Evolutionary conservation across 2,797 vertebrate species (phyloP).

Genomic region (Lutjanus argentimaculatus): DNA sequence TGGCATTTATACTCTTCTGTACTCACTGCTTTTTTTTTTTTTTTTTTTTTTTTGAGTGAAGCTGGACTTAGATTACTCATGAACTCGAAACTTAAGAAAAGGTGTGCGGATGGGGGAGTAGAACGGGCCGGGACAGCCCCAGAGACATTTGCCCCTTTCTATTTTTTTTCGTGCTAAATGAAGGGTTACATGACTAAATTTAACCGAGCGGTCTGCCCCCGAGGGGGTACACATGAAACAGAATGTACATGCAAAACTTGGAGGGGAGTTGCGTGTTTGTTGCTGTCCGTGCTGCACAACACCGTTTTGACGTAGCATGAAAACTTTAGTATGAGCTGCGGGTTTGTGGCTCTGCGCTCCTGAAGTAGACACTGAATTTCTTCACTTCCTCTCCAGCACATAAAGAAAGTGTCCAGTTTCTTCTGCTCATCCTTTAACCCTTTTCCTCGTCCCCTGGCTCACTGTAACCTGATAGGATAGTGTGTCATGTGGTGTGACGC

Average conservation of each 20-base stretch:
- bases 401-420: background rate
- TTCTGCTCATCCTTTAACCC: background rate
- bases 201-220: background rate
- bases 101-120: no score
- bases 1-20: no score
- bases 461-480: constrained; percentile 3
- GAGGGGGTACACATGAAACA: background rate
- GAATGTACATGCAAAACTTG: background rate
- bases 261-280: background rate
- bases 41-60: background rate
- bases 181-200: background rate
- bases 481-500: background rate
- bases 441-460: background rate
- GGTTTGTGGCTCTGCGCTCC: no score
- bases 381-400: background rate
- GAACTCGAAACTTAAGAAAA: background rate
- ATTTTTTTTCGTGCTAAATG: background rate
- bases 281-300: background rate
- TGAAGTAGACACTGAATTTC: background rate
- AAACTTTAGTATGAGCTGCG: background rate
- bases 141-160: background rate
- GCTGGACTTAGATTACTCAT: background rate
- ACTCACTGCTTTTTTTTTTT: background rate
- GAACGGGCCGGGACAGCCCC: background rate
- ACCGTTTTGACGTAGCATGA: background rate